A percentile compares a stretch with the other conserved stretches of the same genome.
Conservation (phyloP, 2,888 invertebrate genomes). For the Lysandra bellargus region DNA sequence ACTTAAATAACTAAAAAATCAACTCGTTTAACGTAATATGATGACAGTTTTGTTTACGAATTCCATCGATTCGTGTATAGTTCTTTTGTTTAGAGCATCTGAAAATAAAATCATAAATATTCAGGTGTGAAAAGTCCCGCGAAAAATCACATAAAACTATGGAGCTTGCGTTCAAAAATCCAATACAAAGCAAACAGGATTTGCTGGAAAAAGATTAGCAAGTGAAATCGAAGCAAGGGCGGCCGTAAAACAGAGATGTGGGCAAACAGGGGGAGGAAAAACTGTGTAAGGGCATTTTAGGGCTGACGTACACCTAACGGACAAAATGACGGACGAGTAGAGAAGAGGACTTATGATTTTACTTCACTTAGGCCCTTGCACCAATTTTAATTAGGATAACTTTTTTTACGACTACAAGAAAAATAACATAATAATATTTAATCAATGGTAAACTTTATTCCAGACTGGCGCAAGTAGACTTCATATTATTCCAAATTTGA, state of each 20-base stretch:
- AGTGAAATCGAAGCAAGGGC: constrained; percentile 44
- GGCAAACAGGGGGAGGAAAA: constrained; percentile 32
- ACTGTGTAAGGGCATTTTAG: neutral
- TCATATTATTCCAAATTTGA: no score
- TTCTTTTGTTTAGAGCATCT: neutral
- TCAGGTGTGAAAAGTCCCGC: neutral
- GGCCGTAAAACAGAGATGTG: constrained; percentile 42
- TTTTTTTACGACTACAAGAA: no score
- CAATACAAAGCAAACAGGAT: constrained; percentile 38
- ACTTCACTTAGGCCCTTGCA: no score
- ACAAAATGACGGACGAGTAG: neutral
- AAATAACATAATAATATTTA: no score
- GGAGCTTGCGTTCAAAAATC: constrained; percentile 5
- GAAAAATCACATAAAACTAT: constrained; percentile 22
- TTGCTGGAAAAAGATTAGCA: constrained; percentile 44
- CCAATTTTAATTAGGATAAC: no score
- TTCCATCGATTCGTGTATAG: neutral
- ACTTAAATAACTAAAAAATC: neutral
- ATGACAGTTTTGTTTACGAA: neutral
- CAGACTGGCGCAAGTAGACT: no score
- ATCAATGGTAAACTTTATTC: no score
- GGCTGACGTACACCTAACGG: neutral
- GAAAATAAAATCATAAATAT: constrained; percentile 16
- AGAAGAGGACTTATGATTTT: no score
- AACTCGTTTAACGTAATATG: neutral